Conservation (phyloP, 2,888 invertebrate species). For the Clepsis dumicolana region DNA sequence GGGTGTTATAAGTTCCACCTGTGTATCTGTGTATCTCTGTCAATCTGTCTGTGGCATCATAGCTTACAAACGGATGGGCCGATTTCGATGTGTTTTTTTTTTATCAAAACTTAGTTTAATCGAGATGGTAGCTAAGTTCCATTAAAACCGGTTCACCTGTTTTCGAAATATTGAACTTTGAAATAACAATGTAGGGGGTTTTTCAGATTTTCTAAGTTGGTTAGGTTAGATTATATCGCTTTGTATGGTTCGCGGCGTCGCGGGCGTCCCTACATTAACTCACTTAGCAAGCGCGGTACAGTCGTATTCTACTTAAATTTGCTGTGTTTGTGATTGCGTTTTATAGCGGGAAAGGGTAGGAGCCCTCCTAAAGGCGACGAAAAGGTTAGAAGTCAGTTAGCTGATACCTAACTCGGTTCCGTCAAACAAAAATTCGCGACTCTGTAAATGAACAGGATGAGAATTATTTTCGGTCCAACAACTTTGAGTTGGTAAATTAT, state of each 20-base stretch:
- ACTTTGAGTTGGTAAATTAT: conserved; percentile 5
- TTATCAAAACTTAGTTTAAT: too few species aligned
- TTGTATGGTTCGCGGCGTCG: conserved; percentile 26
- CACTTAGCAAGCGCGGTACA: conserved; percentile 36
- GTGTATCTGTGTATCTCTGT: too few species aligned
- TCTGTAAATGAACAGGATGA: not conserved
- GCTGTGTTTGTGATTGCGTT: conserved; percentile 39
- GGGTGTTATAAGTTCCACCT: too few species aligned
- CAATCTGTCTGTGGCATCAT: too few species aligned
- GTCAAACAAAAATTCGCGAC: conserved; percentile 19
- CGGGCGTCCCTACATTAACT: conserved; percentile 32
- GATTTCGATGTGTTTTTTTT: too few species aligned
- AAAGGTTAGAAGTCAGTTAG: conserved; percentile 11
- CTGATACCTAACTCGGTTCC: conserved; percentile 3
- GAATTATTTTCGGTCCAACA: conserved; percentile 1
- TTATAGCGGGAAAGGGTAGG: conserved; percentile 32
- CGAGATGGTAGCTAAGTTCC: too few species aligned
- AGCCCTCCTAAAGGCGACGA: conserved; percentile 4
- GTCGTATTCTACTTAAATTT: conserved; percentile 36
- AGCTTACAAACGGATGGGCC: too few species aligned
- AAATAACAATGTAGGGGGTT: too few species aligned
- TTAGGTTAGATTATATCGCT: too few species aligned
- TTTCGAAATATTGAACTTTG: too few species aligned
- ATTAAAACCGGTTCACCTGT: too few species aligned
- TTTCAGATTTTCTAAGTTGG: too few species aligned